Base-by-base conservation (phyloP, 2,113 vertebrate species). In the Megaceryle torquata region DNA sequence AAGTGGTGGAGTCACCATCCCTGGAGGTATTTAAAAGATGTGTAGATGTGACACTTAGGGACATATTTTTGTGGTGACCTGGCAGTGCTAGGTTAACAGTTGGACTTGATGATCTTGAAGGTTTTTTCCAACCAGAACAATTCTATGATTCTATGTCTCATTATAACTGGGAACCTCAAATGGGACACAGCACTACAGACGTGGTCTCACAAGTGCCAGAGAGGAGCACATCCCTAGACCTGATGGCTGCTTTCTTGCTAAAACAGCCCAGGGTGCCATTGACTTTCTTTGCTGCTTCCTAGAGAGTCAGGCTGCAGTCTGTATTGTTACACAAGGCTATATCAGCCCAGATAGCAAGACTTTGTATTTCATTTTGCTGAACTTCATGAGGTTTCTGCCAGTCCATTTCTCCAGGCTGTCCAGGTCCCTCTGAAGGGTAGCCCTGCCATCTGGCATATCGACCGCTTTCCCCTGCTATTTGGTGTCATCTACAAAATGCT, bases 391-490 rank as follows among this genome's bases (percentile, higher is more conserved):
- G 43, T 43, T 87, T 68, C 63, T 86, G 39, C 43, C 50, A 63
- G 37, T 33, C 20, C 28, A n/a, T 46, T 77, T 78, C 29, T 71
- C 28, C 35, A 76, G 33, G 46, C 37, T 77, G 26, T 43, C 43
- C 53, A 21, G 39, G 33, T 63, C 72, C 22, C 26, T 83, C 26
- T 48, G 57, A 72, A 69, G 46, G 13, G 29, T 24, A 61, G 29
- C n/a, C 26, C 70, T 80, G 72, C 57, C 77, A 67, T 50, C 46
- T 76, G 71, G 26, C 19, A 7, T 37, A 80, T 48, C 1, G 1
- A 26, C 37, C 0, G 0, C 31, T 57, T 26, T 22, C n/a, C 26
- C 43, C 35, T 0, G 1, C 46, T 76, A 15, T 82, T 63, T 72
- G 18, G 26, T 89, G 63, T 84, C 74, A 71, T 37, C 63, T 68